These are phyloP conservation scores for Anaspis maculata DNA, from an alignment of 2,888 invertebrate genomes.

Conservation along the genomic window DNA sequence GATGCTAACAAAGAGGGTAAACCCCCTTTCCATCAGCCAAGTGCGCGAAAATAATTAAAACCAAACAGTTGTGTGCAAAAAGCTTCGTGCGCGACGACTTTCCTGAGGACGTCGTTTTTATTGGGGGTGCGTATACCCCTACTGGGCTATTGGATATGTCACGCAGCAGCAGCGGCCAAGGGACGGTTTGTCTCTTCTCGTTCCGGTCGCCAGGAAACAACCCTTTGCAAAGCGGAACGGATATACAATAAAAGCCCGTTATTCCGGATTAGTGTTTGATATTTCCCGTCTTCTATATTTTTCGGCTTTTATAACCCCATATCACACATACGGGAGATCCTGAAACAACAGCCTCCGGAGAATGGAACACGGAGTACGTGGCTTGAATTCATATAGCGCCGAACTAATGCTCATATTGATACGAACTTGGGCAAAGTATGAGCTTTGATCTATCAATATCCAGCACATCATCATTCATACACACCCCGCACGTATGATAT, in stretches of 20 bases:
- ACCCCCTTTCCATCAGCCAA: too few relatives aligned
- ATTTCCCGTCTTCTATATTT: conserved; percentile 23
- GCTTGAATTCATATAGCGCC: conserved; percentile 12
- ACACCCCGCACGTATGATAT: too few relatives aligned
- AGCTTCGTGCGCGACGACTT: background rate
- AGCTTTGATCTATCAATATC: conserved; percentile 24
- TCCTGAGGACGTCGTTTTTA: background rate
- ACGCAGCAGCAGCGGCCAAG: too few relatives aligned
- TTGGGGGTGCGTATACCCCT: too few relatives aligned
- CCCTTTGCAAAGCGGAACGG: conserved; percentile 14
- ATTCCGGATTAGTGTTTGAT: conserved; percentile 24
- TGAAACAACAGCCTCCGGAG: conserved; percentile 29
- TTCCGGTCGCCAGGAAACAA: too few relatives aligned
- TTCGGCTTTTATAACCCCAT: conserved; percentile 26
- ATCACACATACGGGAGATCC: conserved; percentile 26
- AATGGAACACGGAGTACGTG: conserved; percentile 25
- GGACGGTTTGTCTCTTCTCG: too few relatives aligned
- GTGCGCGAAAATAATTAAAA: conserved; percentile 9
- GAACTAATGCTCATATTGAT: conserved; percentile 2
- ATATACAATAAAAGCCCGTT: conserved; percentile 21
- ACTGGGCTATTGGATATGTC: too few relatives aligned
- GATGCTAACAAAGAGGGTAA: too few relatives aligned
- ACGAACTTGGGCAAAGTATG: conserved; percentile 8
- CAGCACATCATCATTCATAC: conserved; percentile 14
- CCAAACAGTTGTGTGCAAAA: conserved; percentile 5